Conservation (phyloP, 2,797 vertebrate species). For the Poeciliopsis turneri region DNA sequence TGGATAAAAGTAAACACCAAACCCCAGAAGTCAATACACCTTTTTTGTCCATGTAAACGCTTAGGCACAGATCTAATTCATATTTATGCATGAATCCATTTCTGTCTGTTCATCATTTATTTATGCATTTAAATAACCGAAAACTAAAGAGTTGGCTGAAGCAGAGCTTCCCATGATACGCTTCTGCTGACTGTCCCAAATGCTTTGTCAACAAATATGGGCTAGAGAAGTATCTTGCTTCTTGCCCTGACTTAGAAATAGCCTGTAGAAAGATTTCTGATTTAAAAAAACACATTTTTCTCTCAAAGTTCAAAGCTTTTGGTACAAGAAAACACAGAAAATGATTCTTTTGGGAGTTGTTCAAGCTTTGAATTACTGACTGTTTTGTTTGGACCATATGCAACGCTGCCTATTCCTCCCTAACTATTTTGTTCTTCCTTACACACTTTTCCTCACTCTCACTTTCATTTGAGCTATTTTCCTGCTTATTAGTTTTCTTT, state of each 20-base stretch:
- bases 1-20: constrained; percentile 13
- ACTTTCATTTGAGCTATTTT: constrained; percentile 36
- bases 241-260: constrained; percentile 53
- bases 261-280: constrained; percentile 64
- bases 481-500: constrained; percentile 25
- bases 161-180: constrained; percentile 47
- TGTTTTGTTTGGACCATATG: constrained; percentile 47
- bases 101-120: constrained; percentile 39
- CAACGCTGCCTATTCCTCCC: constrained; percentile 8
- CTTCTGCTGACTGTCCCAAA: constrained; percentile 61
- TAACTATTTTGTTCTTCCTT: constrained; percentile 21
- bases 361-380: constrained; percentile 65
- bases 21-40: constrained; percentile 17
- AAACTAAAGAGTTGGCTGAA: constrained; percentile 43
- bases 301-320: constrained; percentile 58
- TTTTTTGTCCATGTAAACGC: constrained; percentile 23
- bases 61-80: constrained; percentile 28
- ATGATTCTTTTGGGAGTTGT: constrained; percentile 60
- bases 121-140: constrained; percentile 56
- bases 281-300: constrained; percentile 51
- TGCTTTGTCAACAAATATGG: constrained; percentile 70
- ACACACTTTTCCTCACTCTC: constrained; percentile 19
- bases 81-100: constrained; percentile 61
- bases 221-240: constrained; percentile 44
- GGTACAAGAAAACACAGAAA: constrained; percentile 33